These are phyloP conservation scores for Anoura caudifer DNA, from an alignment of 2,113 vertebrate genomes.

Conservation along the genomic window DNA sequence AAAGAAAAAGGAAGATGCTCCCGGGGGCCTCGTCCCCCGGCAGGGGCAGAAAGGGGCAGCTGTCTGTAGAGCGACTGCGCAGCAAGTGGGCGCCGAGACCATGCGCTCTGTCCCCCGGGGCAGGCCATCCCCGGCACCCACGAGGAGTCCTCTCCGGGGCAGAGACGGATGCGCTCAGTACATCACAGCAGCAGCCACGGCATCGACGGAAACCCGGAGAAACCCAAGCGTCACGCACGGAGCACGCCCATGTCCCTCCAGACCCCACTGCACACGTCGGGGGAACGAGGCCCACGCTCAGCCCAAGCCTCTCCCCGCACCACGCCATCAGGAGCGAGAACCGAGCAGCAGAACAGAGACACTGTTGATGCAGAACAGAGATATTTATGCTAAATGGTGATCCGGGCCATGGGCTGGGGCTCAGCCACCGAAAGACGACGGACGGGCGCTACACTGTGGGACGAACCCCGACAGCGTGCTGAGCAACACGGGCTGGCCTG, in stretches of 20 bases:
- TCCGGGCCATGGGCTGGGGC: accelerated
- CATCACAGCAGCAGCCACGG: not conserved
- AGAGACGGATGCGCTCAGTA: not conserved
- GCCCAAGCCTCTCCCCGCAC: not conserved
- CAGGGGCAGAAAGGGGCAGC: not conserved
- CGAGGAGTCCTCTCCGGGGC: not conserved
- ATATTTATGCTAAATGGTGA: accelerated
- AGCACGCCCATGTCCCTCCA: not conserved
- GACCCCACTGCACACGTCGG: accelerated
- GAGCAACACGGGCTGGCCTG: not conserved
- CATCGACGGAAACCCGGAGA: accelerated
- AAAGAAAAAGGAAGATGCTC: not conserved
- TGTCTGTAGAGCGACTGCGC: too few species aligned
- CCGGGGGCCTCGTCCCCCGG: accelerated
- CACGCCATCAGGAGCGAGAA: accelerated
- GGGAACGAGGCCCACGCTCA: accelerated
- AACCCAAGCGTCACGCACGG: accelerated
- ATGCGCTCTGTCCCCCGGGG: accelerated
- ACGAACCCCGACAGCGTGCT: accelerated
- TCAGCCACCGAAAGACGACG: accelerated
- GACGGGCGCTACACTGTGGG: accelerated
- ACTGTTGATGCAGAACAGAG: not conserved
- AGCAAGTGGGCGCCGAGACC: not conserved
- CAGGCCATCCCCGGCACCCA: not conserved
- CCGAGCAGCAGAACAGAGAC: too few species aligned